Evolutionary conservation across 2,113 vertebrate genomes (phyloP).

Genomic region (Machaerirhynchus nigripectus): DNA sequence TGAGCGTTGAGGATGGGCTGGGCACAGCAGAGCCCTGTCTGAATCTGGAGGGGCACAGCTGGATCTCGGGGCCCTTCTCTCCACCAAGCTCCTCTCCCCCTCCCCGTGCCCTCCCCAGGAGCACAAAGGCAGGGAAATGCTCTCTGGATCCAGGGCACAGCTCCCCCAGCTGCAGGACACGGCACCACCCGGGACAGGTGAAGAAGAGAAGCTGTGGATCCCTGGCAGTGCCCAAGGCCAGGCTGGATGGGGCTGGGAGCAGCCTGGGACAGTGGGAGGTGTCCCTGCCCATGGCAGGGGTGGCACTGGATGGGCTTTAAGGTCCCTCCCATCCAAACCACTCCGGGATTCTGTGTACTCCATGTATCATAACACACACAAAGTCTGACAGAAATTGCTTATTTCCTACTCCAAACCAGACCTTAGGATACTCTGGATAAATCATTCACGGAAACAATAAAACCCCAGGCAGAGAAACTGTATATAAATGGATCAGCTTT

Average conservation of each 20-base stretch:
- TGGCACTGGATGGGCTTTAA: background rate
- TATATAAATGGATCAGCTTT: constrained; percentile 31
- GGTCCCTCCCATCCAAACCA: background rate
- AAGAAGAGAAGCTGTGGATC: background rate
- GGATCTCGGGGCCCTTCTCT: background rate
- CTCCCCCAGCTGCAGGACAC: background rate
- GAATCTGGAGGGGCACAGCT: background rate
- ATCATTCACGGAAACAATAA: background rate
- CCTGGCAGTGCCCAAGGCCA: background rate
- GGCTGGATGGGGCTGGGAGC: background rate
- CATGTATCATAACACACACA: background rate
- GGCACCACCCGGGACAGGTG: rapidly evolving
- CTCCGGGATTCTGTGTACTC: background rate
- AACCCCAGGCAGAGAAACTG: background rate
- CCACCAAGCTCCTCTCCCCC: background rate
- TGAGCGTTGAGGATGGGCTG: rapidly evolving
- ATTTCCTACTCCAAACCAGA: background rate
- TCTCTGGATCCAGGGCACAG: background rate
- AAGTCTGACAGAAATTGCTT: background rate
- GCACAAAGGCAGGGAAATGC: background rate
- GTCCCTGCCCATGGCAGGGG: background rate
- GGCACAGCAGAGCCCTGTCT: background rate
- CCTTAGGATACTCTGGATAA: background rate
- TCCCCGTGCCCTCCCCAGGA: background rate
- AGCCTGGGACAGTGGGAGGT: background rate